A percentile compares a stretch with the other conserved stretches of the same genome.
These are phyloP conservation scores for Oscheius sp. DNA, from an alignment of 2,888 invertebrate genomes.

Conservation along the genomic window DNA sequence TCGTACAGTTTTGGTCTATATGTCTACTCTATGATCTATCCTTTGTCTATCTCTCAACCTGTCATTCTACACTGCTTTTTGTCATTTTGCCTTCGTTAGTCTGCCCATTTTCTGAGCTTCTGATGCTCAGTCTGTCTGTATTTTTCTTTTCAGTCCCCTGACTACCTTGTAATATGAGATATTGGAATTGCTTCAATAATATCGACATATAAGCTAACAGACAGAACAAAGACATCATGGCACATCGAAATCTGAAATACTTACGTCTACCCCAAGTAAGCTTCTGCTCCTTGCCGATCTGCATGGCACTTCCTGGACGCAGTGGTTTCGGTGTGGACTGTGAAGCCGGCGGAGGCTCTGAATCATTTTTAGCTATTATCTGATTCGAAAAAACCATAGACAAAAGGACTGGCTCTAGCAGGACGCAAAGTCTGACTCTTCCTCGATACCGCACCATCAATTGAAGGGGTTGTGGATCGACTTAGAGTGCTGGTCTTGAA, in stretches of 20 bases:
- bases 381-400: constrained; percentile 21
- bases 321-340: constrained; percentile 38
- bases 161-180: too few relatives aligned
- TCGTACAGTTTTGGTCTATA: too few relatives aligned
- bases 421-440: constrained; percentile 35
- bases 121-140: too few relatives aligned
- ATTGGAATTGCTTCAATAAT: too few relatives aligned
- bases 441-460: constrained; percentile 7
- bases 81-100: too few relatives aligned
- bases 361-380: neutral
- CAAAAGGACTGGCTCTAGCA: constrained; percentile 33
- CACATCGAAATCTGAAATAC: neutral
- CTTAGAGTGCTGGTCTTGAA: constrained; percentile 33
- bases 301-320: constrained; percentile 38
- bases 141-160: too few relatives aligned
- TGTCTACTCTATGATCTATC: too few relatives aligned
- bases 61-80: too few relatives aligned
- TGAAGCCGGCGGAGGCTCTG: constrained; percentile 30
- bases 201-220: too few relatives aligned
- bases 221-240: too few relatives aligned
- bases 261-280: constrained; percentile 42
- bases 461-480: constrained; percentile 28
- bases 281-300: constrained; percentile 38
- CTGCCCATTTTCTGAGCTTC: too few relatives aligned
- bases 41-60: too few relatives aligned